Base-by-base conservation (phyloP, 1,140 invertebrate genomes). In the Dolichoris vasculosae region DNA sequence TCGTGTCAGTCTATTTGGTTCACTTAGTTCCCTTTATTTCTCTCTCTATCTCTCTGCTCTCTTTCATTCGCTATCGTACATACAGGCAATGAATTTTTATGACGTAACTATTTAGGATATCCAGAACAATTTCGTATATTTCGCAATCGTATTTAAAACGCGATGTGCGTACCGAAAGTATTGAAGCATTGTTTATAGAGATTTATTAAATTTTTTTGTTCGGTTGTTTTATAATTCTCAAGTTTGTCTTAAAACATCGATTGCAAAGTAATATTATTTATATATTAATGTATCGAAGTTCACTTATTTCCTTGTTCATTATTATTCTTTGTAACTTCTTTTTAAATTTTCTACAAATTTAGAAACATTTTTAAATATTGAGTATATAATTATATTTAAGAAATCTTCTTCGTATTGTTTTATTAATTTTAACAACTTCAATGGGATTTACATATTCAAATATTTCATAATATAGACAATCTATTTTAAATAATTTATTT, bases 71-170 rank as follows among this genome's bases (percentile, higher is more conserved):
- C 79, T 63, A n/a, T 20, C 6, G 0, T 11, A 63, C 30, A 9
- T 26, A 26, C 4, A 26, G 9, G 40, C 32, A 48, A 64, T 69
- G 63, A 69, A 69, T 81, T 35, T 46, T 82, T 82, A 38, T n/a
- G 80, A 71, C 46, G 64, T 46, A 82, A 82, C 46, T 55, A 46
- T n/a, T 59, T 40, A 71, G 32, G 48, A 55, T 83, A 76, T 83
- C 35, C 23, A 75, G 69, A 59, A 75, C 69, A 83, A 83, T 75
- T 83, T 83, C 48, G 51, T 11, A 26, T 83, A 83, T 75, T 63
- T n/a, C n/a, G 43, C 51, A 75, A 83, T 83, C 81, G 38, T 38
- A 64, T 43, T 51, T 71, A 51, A 71, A 82, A 82, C 26, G 32
- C 23, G 43, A 30, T 43, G 38, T 38, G 69, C 40, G 40, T 30